Evolutionary conservation across 64 coral and sea anemone genomes (phyloP).

Genomic region (Exaiptasia diaphana): DNA sequence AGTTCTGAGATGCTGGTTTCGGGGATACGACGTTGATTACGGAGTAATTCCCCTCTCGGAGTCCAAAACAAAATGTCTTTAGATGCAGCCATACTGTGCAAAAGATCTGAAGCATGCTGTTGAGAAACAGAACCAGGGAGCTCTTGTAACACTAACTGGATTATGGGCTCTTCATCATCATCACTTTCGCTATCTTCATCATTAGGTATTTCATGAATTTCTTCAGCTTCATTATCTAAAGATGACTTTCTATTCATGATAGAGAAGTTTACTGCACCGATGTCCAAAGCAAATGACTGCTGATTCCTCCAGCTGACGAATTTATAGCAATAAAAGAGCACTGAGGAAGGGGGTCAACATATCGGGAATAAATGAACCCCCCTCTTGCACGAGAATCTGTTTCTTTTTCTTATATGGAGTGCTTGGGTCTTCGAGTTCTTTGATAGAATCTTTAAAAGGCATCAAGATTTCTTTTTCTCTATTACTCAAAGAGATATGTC

Average conservation of each 20-base stretch:
- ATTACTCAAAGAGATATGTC: too few species aligned
- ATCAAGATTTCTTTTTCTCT: too few species aligned
- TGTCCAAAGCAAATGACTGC: neutral
- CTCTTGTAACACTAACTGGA: neutral
- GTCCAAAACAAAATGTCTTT: neutral
- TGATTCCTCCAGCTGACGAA: neutral
- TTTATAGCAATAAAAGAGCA: neutral
- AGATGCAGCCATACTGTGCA: neutral
- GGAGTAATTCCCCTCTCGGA: neutral
- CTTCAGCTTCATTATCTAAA: neutral
- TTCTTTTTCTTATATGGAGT: too few species aligned
- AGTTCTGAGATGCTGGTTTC: neutral
- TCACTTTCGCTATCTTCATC: neutral
- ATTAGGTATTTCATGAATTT: neutral
- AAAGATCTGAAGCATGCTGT: neutral
- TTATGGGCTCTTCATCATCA: neutral
- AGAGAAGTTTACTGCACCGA: neutral
- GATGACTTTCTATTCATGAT: neutral
- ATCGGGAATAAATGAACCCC: neutral
- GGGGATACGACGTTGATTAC: neutral
- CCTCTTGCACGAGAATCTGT: neutral
- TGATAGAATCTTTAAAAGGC: too few species aligned
- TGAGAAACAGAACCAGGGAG: neutral
- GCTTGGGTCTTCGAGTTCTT: too few species aligned
- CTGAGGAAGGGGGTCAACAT: neutral